Percentiles rank a stretch among this genome's conserved stretches.
phyloP scores from a whole-genome alignment of 2,797 vertebrate genomes.

The Spea hammondii region DNA sequence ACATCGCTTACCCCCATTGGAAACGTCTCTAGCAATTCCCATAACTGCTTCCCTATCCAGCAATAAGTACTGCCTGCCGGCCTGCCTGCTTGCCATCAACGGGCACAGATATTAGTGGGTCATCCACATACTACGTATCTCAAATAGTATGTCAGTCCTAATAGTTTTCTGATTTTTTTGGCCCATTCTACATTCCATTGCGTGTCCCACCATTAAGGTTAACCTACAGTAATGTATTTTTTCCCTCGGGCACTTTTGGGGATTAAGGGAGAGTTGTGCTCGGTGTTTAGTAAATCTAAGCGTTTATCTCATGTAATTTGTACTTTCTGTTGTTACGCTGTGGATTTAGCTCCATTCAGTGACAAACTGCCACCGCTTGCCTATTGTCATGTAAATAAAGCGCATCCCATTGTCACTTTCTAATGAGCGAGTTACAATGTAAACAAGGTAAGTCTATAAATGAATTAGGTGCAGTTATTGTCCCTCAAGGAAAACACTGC shows the following conservation, averaged over 20 bases:
- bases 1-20: too few relatives aligned
- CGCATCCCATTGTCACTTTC: constrained; percentile 75
- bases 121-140: too few relatives aligned
- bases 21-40: too few relatives aligned
- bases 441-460: constrained; percentile 28
- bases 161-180: too few relatives aligned
- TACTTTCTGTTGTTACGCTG: constrained; percentile 69
- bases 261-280: constrained; percentile 59
- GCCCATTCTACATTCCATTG: too few relatives aligned
- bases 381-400: constrained; percentile 74
- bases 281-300: constrained; percentile 61
- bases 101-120: too few relatives aligned
- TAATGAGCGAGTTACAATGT: constrained; percentile 67
- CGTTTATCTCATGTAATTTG: constrained; percentile 78
- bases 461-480: constrained; percentile 15
- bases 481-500: not conserved
- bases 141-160: too few relatives aligned
- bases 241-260: not conserved
- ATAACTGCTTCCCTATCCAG: too few relatives aligned
- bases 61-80: too few relatives aligned
- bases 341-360: constrained; percentile 65
- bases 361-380: constrained; percentile 64
- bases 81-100: too few relatives aligned
- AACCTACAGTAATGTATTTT: too few relatives aligned
- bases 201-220: too few relatives aligned